Evolutionary conservation across 2,888 invertebrate genomes (phyloP).

Genomic region (Cyrtodaria siliqua): DNA sequence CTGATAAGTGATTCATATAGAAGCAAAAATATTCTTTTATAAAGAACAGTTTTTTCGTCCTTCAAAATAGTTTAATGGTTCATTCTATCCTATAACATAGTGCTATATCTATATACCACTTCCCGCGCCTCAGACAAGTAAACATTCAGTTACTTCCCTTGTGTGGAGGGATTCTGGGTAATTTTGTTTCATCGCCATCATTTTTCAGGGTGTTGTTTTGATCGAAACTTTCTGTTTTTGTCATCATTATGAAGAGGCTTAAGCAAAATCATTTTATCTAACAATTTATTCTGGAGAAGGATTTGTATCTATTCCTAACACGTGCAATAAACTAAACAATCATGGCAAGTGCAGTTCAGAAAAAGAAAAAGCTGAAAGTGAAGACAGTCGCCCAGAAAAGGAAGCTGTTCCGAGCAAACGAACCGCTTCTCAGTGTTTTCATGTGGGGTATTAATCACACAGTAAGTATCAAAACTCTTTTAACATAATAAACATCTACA

Average conservation of each 20-base stretch:
- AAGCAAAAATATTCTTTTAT: too few species aligned
- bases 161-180: constrained; percentile 74
- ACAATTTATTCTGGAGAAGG: too few species aligned
- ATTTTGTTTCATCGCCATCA: constrained; percentile 71
- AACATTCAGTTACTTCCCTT: too few species aligned
- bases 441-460: constrained; percentile 99
- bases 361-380: constrained; percentile 94
- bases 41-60: too few species aligned
- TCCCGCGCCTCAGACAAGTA: too few species aligned
- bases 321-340: constrained; percentile 51
- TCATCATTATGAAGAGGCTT: constrained; percentile 42
- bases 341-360: constrained; percentile 60
- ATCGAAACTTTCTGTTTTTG: constrained; percentile 24
- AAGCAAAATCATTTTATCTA: constrained; percentile 19
- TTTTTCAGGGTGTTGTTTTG: constrained; percentile 63
- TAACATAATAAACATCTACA: too few species aligned
- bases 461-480: too few species aligned
- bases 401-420: constrained; percentile 99
- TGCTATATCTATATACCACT: too few species aligned
- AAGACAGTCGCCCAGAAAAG: constrained; percentile 99
- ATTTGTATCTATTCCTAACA: constrained; percentile 7
- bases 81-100: too few species aligned
- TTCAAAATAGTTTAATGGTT: too few species aligned
- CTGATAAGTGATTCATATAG: too few species aligned
- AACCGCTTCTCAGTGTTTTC: constrained; percentile 98